Evolutionary conservation across 2,113 vertebrate species (phyloP), one percentile per base, ranked within the genome.

Genomic region (Delphinus delphis): DNA sequence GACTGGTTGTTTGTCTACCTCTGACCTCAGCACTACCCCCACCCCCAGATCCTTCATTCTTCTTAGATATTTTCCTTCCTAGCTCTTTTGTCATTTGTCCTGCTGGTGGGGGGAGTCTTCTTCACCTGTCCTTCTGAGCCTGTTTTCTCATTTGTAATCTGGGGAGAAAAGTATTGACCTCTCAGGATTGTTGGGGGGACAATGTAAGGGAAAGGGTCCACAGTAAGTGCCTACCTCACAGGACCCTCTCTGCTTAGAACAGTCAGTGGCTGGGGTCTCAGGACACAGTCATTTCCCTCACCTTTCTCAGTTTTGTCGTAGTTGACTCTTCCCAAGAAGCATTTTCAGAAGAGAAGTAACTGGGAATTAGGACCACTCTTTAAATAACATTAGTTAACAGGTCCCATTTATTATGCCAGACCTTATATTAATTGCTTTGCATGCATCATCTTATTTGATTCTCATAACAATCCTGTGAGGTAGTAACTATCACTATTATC

Each of bases 331-430:
- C 13, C 38, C 25, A 92, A 94, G 81, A 96, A 73, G 8, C 4
- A 77, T n/a, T 84, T 97, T 85, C n/a, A 62, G 82, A 91, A 88
- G 62, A 68, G 25, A 73, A 17, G n/a, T 74, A 73, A 63, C 50
- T 89, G 47, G 76, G 47, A 41, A 28, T 67, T 90, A 71, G 63
- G 41, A 84, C 10, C 17, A 47, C 33, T 82, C 33, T 88, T 93
- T 86, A 86, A 90, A 55, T 44, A 62, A 77, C 36, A 36, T 65
- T 55, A 84, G 70, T 58, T 58, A 82, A 87, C 20, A 92, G 36
- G 38, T 83, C 55, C 67, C 13, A 80, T 82, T 90, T 63, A n/a
- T 26, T 76, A 84, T 88, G 60, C 18, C 36, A 90, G 28, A 50
- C 17, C 33, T 88, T 85, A 23, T n/a, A 74, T 58, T 85, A 81